phyloP scores from a whole-genome alignment of 2,113 vertebrate genomes.

The Oncorhynchus gorbuscha region DNA sequence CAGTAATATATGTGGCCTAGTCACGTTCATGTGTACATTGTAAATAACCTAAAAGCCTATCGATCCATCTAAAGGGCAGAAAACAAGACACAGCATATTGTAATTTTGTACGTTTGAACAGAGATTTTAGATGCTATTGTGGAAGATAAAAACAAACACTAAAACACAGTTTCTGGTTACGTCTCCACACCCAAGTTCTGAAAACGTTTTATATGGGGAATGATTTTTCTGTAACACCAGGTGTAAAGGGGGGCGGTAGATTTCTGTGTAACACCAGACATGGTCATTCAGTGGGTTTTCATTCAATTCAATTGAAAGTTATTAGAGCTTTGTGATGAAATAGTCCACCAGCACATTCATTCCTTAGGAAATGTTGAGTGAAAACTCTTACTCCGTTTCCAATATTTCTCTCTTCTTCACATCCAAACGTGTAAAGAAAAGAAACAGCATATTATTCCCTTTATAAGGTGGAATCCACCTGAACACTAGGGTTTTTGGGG shows the following conservation, averaged over 20 bases:
- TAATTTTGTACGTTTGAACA: constrained; percentile 7
- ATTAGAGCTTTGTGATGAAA: constrained; percentile 20
- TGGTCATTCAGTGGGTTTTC: constrained; percentile 43
- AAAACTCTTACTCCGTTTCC: not conserved
- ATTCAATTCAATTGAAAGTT: not conserved
- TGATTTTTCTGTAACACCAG: not conserved
- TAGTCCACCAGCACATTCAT: not conserved
- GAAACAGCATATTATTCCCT: not conserved
- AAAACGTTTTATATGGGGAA: not conserved
- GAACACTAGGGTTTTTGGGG: constrained; percentile 8
- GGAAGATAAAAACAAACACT: constrained; percentile 5
- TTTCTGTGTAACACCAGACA: constrained; percentile 28
- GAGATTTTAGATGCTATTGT: constrained; percentile 19
- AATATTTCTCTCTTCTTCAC: not conserved
- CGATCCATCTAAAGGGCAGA: not conserved
- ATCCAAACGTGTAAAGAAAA: not conserved
- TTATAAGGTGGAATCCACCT: not conserved
- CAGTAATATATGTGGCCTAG: not conserved
- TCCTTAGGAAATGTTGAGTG: not conserved
- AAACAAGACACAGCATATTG: constrained; percentile 7
- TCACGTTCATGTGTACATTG: too few species aligned
- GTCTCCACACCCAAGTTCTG: not conserved
- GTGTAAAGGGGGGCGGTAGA: not conserved
- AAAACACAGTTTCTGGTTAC: constrained; percentile 24
- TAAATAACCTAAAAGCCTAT: not conserved